These are phyloP conservation scores for Gymnothorax javanicus DNA, from an alignment of 2,797 vertebrate species.

Conservation along the genomic window DNA sequence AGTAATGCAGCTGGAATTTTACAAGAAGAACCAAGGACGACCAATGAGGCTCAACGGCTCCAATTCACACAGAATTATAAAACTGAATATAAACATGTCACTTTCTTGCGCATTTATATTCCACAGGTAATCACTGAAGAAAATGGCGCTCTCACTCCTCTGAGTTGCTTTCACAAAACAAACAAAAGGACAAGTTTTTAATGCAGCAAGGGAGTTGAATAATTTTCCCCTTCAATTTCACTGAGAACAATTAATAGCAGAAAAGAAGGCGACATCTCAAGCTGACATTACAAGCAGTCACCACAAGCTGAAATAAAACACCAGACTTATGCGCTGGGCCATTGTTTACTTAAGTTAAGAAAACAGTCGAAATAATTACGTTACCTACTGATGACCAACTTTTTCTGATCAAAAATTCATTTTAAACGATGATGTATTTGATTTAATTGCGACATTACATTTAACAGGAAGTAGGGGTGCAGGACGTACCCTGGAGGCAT, in stretches of 20 bases:
- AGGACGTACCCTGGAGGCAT: slow-evolving; percentile 90
- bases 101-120: background rate
- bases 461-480: background rate
- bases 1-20: background rate
- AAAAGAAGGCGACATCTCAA: background rate
- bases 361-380: no score
- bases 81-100: background rate
- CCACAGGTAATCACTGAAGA: background rate
- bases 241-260: background rate
- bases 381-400: no score
- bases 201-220: background rate
- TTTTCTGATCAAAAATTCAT: no score
- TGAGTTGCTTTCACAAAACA: background rate
- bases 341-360: no score
- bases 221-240: background rate
- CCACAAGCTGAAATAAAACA: background rate
- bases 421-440: background rate
- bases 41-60: background rate
- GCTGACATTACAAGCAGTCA: no score
- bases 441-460: background rate
- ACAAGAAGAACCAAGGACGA: background rate
- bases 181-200: background rate
- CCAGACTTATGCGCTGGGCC: no score
- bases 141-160: background rate
- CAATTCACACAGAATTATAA: background rate